These are phyloP conservation scores for Lycocerus yunnanus DNA, from an alignment of 2,888 invertebrate genomes.

Conservation along the genomic window DNA sequence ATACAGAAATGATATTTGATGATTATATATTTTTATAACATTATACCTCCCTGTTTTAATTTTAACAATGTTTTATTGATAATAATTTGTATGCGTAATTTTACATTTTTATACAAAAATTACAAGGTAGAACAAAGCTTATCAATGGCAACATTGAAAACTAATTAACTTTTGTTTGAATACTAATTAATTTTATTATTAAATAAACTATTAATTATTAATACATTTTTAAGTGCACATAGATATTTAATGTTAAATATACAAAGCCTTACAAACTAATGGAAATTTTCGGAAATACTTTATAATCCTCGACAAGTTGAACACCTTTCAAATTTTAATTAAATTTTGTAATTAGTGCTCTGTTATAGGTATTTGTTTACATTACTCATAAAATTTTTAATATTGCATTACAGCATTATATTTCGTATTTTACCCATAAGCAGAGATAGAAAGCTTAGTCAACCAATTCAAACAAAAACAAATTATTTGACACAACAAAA, in stretches of 20 bases:
- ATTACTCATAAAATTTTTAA: not conserved
- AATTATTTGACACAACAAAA: not conserved
- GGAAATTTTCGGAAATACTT: not conserved
- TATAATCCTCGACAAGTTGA: not conserved
- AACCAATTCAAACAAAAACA: not conserved
- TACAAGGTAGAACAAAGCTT: not conserved
- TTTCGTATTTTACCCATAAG: not conserved
- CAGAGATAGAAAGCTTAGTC: not conserved
- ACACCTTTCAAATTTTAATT: constrained; percentile 2
- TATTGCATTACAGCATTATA: not conserved
- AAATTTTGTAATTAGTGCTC: constrained; percentile 1
- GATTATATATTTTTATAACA: too few species aligned
- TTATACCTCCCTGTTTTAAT: not conserved
- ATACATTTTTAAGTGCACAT: not conserved
- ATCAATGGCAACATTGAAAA: not conserved
- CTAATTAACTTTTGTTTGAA: not conserved
- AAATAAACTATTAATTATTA: not conserved
- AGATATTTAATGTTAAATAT: not conserved
- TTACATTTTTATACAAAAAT: not conserved
- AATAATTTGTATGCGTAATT: not conserved
- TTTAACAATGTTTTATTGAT: not conserved
- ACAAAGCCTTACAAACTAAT: not conserved
- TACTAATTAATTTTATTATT: not conserved
- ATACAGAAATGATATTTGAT: too few species aligned
- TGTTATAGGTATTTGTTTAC: constrained; percentile 4